Percentiles rank a stretch among this genome's conserved stretches.
These are phyloP conservation scores for Hirudinaria manillensis DNA, from an alignment of 2,888 invertebrate species.

Conservation along the genomic window DNA sequence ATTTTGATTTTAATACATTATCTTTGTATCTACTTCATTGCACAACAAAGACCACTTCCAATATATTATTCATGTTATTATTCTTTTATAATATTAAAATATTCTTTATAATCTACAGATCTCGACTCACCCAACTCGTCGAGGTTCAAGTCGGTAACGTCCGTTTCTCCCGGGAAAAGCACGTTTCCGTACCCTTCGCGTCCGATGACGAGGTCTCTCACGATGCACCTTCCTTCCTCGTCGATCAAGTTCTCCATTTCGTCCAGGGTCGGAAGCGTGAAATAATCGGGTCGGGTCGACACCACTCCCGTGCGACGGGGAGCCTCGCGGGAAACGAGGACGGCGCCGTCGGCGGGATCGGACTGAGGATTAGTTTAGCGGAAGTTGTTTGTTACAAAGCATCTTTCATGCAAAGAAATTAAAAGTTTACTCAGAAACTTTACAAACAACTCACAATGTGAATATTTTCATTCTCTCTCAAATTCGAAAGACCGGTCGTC, in stretches of 20 bases:
- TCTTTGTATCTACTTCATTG: too few relatives aligned
- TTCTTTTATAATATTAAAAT: too few relatives aligned
- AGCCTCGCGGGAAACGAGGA: not conserved
- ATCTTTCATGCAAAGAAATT: too few relatives aligned
- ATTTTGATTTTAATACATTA: too few relatives aligned
- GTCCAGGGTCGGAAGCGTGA: conserved; percentile 77
- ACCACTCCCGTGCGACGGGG: conserved; percentile 67
- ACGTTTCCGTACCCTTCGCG: conserved; percentile 84
- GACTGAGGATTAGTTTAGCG: not conserved
- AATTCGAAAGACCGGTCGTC: not conserved
- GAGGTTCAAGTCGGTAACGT: conserved; percentile 76
- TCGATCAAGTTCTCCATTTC: conserved; percentile 66
- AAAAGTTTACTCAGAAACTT: too few relatives aligned
- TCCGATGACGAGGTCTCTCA: conserved; percentile 81
- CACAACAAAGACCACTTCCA: too few relatives aligned
- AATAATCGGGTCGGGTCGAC: conserved; percentile 76
- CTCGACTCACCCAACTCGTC: conserved; percentile 69
- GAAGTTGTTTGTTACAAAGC: too few relatives aligned
- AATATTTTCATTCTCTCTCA: not conserved
- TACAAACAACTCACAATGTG: not conserved
- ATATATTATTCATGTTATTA: too few relatives aligned
- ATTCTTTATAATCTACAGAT: too few relatives aligned
- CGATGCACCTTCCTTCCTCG: conserved; percentile 69
- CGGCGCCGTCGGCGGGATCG: not conserved
- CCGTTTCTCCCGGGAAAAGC: conserved; percentile 73